Evolutionary conservation across 2,888 invertebrate genomes (phyloP), one percentile per base, ranked within the genome.

Genomic region (Lithophane ornitopus): DNA sequence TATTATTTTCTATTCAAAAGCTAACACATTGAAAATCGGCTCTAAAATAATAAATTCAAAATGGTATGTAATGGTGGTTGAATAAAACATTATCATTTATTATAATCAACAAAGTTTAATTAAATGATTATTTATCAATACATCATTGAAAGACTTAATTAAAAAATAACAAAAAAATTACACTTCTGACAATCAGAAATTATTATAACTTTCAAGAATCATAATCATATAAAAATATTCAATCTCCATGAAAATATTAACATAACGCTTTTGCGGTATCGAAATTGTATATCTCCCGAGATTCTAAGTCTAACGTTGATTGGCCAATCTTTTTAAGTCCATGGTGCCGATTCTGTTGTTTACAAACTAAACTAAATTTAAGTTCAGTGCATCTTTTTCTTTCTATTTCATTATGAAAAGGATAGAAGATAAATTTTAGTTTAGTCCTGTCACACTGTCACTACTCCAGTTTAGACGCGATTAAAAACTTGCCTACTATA

Each of bases 31-130:
- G 14, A 56, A 14, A 26, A 56, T 54, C 4, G 54, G n/a, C 14
- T 4, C 19, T 59, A 59, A 59, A 28, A 28, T 19, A 0, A 28
- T 59, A 19, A 28, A 28, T 28, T 28, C 1, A 28, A 59, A 59
- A 19, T 9, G 8, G 1, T 34, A 9, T 59, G 26, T 44, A 19
- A 14, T 16, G 19, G n/a, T 41, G 9, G 22, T 52, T 44, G 3
- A 79, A 59, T 81, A 62, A 74, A 58, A 74, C 46, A 73, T 28
- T 14, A 22, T 44, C 7, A 49, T 34, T 6, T 9, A 59, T 28
- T 46, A 12, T 34, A 61, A 46, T 72, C 52, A 72, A 76, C 62
- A 67, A 65, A 59, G 34, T 84, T 78, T 78, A 85, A 74, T 84
- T 39, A n/a, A 74, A 66, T 70, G 65, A 79, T 79, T 70, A 74